Base-by-base conservation (phyloP, 1,140 invertebrate genomes). In the Drosophila persimilis region DNA sequence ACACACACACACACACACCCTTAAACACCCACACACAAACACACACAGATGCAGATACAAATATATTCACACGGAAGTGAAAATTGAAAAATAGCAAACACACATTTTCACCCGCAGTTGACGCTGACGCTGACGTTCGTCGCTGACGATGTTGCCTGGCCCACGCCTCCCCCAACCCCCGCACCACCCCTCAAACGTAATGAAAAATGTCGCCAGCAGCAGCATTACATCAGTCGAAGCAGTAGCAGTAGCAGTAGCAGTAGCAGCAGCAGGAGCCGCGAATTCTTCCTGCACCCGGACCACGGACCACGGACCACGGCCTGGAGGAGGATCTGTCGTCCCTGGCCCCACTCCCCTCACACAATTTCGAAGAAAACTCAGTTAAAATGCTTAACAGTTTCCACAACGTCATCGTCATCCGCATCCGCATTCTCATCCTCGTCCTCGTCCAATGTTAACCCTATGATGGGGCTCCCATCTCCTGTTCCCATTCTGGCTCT, bases 71-170 rank as follows among this genome's bases (percentile, higher is more conserved):
- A 65, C 80, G 81, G 83, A 86, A 86, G 81, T 86, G 81, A 86
- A 86, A 86, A 86, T 86, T 86, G 83, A 88, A 86, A 86, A 86
- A 86, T 86, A 86, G 83, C 83, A 86, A 78, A 81, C 85, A 86
- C 81, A 88, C 81, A 86, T 73, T 86, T 78, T 63, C 60, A 71
- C 63, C 57, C 75, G 61, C 59, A 64, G 71, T 63, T 61, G 51
- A 51, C 50, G 59, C 45, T 61, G 51, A 51, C 50, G 59, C 45
- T 50, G 53, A 29, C 31, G 35, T 39, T 39, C 35, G 35, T 17
- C 22, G 53, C 48, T 44, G 50, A 48, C 46, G 65, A 15, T 50
- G 65, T 35, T 46, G 29, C 45, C 24, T 26, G 4, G 6, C 24
- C 24, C 24, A 24, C 24, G 0, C 24, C 24, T 24, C 24, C 24